These are phyloP conservation scores for Palythoa grandis DNA, from an alignment of 92 coral and sea anemone species.

Conservation along the genomic window DNA sequence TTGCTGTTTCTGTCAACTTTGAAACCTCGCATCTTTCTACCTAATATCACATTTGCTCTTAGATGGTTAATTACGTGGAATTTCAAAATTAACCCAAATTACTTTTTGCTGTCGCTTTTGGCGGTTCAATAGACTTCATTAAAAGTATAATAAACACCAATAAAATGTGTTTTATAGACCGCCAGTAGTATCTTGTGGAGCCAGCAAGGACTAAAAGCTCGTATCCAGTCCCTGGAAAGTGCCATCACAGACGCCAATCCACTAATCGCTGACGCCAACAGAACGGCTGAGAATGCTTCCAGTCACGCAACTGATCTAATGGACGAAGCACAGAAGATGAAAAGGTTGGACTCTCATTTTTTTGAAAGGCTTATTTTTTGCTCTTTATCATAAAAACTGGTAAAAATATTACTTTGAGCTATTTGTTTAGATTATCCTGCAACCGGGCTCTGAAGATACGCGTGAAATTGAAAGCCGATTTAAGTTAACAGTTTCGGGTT, in stretches of 20 bases:
- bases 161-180: neutral
- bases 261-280: slow-evolving; percentile 21
- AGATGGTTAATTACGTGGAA: too few species aligned
- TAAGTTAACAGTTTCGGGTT: too few species aligned
- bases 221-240: neutral
- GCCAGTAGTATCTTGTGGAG: slow-evolving; percentile 26
- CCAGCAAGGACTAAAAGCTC: slow-evolving; percentile 13
- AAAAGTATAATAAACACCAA: neutral
- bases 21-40: too few species aligned
- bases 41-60: too few species aligned
- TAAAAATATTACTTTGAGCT: too few species aligned
- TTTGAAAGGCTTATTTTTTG: neutral
- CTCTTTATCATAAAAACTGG: too few species aligned
- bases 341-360: slow-evolving; percentile 59
- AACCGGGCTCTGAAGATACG: too few species aligned
- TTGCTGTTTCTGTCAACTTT: too few species aligned
- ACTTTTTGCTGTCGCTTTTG: too few species aligned
- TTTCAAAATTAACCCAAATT: too few species aligned
- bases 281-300: slow-evolving; percentile 67
- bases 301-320: slow-evolving; percentile 77
- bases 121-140: neutral
- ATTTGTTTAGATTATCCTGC: too few species aligned
- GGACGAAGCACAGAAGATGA: slow-evolving; percentile 68
- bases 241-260: slow-evolving; percentile 11
- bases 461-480: too few species aligned